These are phyloP conservation scores for Campylomormyrus numenius DNA, from an alignment of 2,113 vertebrate genomes.

Conservation along the genomic window DNA sequence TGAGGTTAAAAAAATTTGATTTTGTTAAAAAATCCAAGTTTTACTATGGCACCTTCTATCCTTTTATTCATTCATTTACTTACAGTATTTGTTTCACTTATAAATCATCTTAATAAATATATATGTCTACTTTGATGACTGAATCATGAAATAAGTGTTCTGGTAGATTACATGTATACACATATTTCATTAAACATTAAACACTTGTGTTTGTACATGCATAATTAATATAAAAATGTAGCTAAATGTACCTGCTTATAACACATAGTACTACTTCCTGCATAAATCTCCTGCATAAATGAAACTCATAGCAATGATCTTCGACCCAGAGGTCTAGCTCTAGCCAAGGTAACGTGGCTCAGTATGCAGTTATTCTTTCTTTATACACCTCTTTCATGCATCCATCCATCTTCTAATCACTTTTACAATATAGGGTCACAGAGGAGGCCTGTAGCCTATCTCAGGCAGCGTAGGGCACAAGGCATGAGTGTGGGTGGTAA, in stretches of 20 bases:
- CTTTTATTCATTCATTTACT: not conserved
- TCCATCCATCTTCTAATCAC: not conserved
- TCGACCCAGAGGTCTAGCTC: not conserved
- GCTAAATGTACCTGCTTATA: not conserved
- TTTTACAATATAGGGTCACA: not conserved
- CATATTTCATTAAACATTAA: not conserved
- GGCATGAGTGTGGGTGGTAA: not conserved
- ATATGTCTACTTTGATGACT: not conserved
- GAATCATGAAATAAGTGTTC: not conserved
- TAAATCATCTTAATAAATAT: not conserved
- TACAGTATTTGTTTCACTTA: not conserved
- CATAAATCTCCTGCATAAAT: not conserved
- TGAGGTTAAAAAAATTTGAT: not conserved
- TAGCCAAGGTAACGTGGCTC: not conserved
- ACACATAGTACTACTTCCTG: not conserved
- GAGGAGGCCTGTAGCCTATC: not conserved
- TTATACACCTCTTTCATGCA: not conserved
- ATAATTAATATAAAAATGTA: not conserved
- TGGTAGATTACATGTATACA: not conserved
- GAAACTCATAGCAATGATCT: not conserved
- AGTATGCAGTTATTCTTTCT: not conserved
- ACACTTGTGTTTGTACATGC: not conserved
- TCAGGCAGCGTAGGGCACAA: not conserved
- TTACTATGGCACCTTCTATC: not conserved
- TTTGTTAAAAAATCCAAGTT: not conserved